Percentiles rank a stretch among this genome's conserved stretches.
Conservation (phyloP, 2,113 vertebrate species). For the Pungitius pungitius region DNA sequence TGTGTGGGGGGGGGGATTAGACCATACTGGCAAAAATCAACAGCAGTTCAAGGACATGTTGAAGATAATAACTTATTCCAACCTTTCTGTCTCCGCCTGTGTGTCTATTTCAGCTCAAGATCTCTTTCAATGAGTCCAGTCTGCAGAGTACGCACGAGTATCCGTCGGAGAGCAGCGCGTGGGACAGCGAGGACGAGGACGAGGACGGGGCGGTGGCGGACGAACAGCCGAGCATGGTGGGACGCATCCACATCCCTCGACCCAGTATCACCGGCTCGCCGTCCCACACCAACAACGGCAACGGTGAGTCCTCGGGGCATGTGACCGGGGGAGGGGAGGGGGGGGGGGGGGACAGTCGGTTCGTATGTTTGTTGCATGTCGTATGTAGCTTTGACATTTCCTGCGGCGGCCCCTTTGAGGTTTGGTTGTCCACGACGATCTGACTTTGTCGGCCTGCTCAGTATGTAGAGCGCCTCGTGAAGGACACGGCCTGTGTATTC, state of each 20-base stretch:
- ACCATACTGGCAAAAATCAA: not conserved
- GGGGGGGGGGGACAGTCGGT: rapidly evolving
- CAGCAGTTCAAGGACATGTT: not conserved
- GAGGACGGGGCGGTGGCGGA: conserved; percentile 62
- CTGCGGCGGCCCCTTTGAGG: not conserved
- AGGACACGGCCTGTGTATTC: too few species aligned
- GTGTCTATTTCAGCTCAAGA: conserved; percentile 87
- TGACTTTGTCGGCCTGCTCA: not conserved
- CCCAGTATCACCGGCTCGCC: conserved; percentile 78
- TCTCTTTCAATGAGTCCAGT: conserved; percentile 94
- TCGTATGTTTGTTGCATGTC: not conserved
- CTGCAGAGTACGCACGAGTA: conserved; percentile 95
- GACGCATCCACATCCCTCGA: conserved; percentile 81
- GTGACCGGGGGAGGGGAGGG: not conserved
- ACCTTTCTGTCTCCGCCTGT: not conserved
- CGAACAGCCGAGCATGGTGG: conserved; percentile 74
- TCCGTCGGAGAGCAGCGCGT: conserved; percentile 88
- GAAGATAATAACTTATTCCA: not conserved
- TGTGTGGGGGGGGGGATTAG: too few species aligned
- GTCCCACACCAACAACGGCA: conserved; percentile 71
- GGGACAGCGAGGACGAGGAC: conserved; percentile 83
- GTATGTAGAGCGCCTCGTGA: too few species aligned
- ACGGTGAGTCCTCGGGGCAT: conserved; percentile 78
- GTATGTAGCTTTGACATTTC: not conserved
- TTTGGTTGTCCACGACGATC: not conserved